Base-by-base conservation (phyloP, 2,888 invertebrate genomes). In the Mythimna lalbum region DNA sequence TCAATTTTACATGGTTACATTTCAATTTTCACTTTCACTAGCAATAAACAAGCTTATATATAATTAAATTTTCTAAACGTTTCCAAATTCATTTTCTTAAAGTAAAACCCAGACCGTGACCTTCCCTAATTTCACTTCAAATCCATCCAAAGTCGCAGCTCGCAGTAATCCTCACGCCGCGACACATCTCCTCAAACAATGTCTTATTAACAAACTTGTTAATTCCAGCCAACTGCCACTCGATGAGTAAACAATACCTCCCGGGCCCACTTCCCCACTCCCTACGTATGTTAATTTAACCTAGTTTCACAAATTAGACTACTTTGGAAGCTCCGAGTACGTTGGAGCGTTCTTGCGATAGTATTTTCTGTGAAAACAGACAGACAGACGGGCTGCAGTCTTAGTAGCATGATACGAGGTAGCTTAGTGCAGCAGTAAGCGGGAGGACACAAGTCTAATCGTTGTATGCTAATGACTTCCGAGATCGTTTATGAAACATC, bases 141-240 rank as follows among this genome's bases (percentile, higher is more conserved):
- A 76, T 76, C 61, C 43, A 5, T 62, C 12, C 36, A 12, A 59
- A 74, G 50, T 63, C 63, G 23, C 53, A 56, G 47, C 59, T 43
- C 19, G 9, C n/a, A 27, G 49, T 68, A 68, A 81, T 77, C 72
- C 53, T 57, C 59, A n/a, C 61, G 77, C 36, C 47, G 47, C 55
- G 57, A 62, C 63, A 57, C 77, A 64, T 76, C 77, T 81, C 76
- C 43, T 74, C 60, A 62, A 81, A 71, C 63, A 64, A 63, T 71
- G 62, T 76, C 83, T 86, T 86, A 85, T 83, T 82, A 86, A 84
- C 85, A 81, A 86, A 87, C 85, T 85, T 86, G 85, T 81, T 80
- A 84, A 83, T 83, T 79, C 86, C 81, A 65, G 73, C 74, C 76
- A 71, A 76, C 81, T 80, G 84, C 80, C 85, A 73, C 85, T 85